Percentiles rank a stretch among this genome's conserved stretches.
Evolutionary conservation across 2,113 vertebrate species (phyloP).

Genomic region (Oriolus oriolus): DNA sequence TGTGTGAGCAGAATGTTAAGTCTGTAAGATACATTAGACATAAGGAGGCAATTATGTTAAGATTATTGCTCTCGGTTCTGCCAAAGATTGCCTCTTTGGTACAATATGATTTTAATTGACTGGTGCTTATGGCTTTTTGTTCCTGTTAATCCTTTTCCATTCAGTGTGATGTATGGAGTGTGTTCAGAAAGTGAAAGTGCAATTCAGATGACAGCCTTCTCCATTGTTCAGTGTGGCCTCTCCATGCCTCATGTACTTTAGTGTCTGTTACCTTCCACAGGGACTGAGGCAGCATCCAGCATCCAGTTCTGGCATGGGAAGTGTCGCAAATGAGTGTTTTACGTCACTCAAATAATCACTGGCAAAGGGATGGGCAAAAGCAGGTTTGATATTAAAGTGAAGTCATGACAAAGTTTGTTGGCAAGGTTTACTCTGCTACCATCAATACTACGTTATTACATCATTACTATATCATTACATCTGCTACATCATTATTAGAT

Average conservation of each 20-base stretch:
- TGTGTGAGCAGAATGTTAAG: not conserved
- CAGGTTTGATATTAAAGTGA: not conserved
- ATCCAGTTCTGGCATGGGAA: not conserved
- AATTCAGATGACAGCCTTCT: not conserved
- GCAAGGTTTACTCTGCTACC: not conserved
- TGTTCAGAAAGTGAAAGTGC: not conserved
- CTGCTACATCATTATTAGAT: not conserved
- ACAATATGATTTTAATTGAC: not conserved
- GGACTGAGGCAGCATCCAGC: not conserved
- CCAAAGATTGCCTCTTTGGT: not conserved
- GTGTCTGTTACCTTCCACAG: not conserved
- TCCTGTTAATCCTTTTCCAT: not conserved
- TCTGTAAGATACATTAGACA: not conserved
- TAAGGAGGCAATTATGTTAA: not conserved
- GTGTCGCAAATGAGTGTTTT: accelerated
- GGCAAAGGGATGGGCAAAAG: not conserved
- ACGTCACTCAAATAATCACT: not conserved
- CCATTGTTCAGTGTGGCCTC: not conserved
- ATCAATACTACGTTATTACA: not conserved
- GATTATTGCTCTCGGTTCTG: not conserved
- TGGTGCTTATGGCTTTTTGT: not conserved
- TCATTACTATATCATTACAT: not conserved
- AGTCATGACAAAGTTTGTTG: not conserved
- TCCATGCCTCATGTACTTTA: not conserved
- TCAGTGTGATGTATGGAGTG: not conserved